A percentile compares a stretch with the other conserved stretches of the same genome.
Conservation (phyloP, 2,888 invertebrate species). For the Nomada lathburiana region DNA sequence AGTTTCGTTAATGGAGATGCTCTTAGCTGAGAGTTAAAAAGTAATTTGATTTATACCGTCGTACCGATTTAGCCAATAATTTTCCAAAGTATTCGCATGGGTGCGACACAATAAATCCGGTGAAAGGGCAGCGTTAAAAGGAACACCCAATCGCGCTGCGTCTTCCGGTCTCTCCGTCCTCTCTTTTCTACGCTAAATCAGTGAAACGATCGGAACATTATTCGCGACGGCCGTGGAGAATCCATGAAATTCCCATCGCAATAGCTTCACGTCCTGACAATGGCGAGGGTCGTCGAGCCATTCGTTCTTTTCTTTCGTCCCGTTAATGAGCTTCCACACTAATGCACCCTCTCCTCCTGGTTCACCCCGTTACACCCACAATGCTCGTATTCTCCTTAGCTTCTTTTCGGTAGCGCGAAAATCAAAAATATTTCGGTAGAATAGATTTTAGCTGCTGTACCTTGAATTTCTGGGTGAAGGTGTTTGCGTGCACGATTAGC, state of each 20-base stretch:
- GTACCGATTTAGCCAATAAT: constrained; percentile 18
- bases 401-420: constrained; percentile 1
- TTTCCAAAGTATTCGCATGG: not conserved
- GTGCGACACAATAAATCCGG: constrained; percentile 51
- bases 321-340: constrained; percentile 69
- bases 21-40: too few species aligned
- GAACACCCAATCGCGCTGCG: constrained; percentile 66
- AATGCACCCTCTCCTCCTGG: constrained; percentile 45
- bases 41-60: constrained; percentile 1
- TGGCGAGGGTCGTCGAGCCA: constrained; percentile 65
- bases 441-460: too few species aligned
- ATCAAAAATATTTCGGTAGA: not conserved
- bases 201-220: constrained; percentile 72
- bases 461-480: too few species aligned
- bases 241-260: constrained; percentile 75
- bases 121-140: constrained; percentile 56
- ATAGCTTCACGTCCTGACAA: constrained; percentile 70
- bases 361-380: constrained; percentile 15
- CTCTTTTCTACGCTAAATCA: constrained; percentile 67
- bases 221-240: constrained; percentile 68
- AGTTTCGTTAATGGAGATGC: too few species aligned
- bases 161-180: constrained; percentile 41
- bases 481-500: too few species aligned
- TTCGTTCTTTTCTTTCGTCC: constrained; percentile 67
- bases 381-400: not conserved